Conservation (phyloP, 1,140 invertebrate species). For the Lepidurus packardi region DNA sequence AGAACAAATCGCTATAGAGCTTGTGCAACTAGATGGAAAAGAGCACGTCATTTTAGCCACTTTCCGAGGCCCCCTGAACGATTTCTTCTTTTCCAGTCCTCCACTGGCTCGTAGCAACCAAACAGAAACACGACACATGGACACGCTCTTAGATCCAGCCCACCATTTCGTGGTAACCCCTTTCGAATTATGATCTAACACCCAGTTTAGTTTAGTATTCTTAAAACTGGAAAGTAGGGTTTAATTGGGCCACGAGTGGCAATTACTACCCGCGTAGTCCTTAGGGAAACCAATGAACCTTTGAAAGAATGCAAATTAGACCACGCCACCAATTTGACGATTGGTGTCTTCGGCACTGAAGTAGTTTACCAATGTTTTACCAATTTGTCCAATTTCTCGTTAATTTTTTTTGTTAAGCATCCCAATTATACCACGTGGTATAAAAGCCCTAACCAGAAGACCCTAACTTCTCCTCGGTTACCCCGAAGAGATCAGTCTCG, state of each 20-base stretch:
- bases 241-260: neutral
- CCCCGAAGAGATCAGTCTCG: neutral
- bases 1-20: neutral
- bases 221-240: neutral
- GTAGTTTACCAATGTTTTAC: neutral
- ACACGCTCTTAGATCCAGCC: neutral
- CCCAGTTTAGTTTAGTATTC: neutral
- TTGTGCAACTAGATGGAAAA: neutral
- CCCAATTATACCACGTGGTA: neutral
- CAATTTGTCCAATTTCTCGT: neutral
- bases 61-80: neutral
- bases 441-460: neutral
- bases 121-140: neutral
- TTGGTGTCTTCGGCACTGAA: neutral
- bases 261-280: neutral
- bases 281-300: neutral
- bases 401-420: neutral
- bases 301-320: neutral
- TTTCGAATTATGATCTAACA: neutral
- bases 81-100: conserved; percentile 14
- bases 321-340: conserved; percentile 2
- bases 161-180: neutral
- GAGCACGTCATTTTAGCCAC: neutral
- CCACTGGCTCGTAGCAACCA: neutral
- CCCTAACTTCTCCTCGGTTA: neutral